These are phyloP conservation scores for Phalera bucephala DNA, from an alignment of 2,888 invertebrate genomes.

Conservation along the genomic window DNA sequence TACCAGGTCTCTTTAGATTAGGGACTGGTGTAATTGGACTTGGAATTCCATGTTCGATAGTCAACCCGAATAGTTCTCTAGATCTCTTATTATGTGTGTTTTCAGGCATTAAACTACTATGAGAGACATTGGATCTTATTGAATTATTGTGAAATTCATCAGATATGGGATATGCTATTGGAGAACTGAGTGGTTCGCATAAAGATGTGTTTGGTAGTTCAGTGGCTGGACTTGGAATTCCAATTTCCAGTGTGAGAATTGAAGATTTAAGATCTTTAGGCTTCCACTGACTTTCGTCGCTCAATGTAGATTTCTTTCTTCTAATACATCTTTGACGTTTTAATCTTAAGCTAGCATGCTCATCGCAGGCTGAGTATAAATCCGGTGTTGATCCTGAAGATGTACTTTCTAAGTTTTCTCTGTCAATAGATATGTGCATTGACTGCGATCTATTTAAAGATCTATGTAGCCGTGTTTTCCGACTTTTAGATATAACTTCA, in stretches of 20 bases:
- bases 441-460: conserved; percentile 62
- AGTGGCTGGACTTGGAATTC: conserved; percentile 68
- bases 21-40: conserved; percentile 77
- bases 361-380: conserved; percentile 48
- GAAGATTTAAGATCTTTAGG: conserved; percentile 55
- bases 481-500: conserved; percentile 33
- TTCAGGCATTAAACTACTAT: conserved; percentile 67
- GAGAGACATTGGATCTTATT: conserved; percentile 61
- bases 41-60: conserved; percentile 75
- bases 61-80: conserved; percentile 69
- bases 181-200: conserved; percentile 56
- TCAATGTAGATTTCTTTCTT: conserved; percentile 74
- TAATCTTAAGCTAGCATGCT: conserved; percentile 59
- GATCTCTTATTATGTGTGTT: conserved; percentile 52
- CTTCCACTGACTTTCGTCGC: conserved; percentile 64
- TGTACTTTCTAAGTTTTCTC: conserved; percentile 44
- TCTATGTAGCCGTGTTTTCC: conserved; percentile 29
- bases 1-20: conserved; percentile 66
- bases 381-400: conserved; percentile 71
- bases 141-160: conserved; percentile 45
- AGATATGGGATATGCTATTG: conserved; percentile 43
- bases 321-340: conserved; percentile 84
- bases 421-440: conserved; percentile 53
- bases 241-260: conserved; percentile 67
- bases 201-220: conserved; percentile 62